Evolutionary conservation across 1,140 invertebrate species (phyloP), one percentile per base, ranked within the genome.

Genomic region (Lasioglossum baleicum): DNA sequence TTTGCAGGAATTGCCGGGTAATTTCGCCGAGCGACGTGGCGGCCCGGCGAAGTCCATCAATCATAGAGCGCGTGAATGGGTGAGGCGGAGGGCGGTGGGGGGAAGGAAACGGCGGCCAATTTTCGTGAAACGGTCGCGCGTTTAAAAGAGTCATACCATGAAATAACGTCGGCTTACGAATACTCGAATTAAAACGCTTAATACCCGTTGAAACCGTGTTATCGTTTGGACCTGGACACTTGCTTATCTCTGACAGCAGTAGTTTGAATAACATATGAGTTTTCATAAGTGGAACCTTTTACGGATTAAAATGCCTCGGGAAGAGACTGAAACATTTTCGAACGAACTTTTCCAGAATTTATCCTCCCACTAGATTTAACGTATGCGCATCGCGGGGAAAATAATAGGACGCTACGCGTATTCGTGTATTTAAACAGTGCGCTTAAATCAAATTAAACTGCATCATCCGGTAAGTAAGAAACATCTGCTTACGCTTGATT

Each of bases 1-100:
- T 86, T 85, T 85, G 83, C 83, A 83, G 80, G 68, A 85, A 86
- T 83, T 82, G 68, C 84, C 60, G 44, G 81, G 83, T 82, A 86
- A 86, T 86, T 86, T 63, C 64, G 72, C 53, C 72, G 64, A 82
- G 68, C 61, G 76, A 26, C 68, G 42, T 72, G 75, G 67, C 75
- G 40, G 31, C 42, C 31, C 60, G 51, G 35, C 63, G 40, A 60
- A 73, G 69, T 85, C 76, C 80, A 86, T 86, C 84, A 83, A 86
- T 86, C 83, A 86, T 74, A 42, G 17, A 17, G 31, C 68, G 5
- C 0, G 61, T 2, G 13, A n/a, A 17, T 15, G 10, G 7, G 35
- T 53, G 7, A 1, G 15, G 20, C 1, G 40, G 17, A 53, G 26
- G 0, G 26, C 26, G 26, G 26, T 26, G 26, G 64, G 51, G 51